Evolutionary conservation across 2,113 vertebrate genomes (phyloP), one percentile per base, ranked within the genome.

Genomic region (Gavialis gangeticus): DNA sequence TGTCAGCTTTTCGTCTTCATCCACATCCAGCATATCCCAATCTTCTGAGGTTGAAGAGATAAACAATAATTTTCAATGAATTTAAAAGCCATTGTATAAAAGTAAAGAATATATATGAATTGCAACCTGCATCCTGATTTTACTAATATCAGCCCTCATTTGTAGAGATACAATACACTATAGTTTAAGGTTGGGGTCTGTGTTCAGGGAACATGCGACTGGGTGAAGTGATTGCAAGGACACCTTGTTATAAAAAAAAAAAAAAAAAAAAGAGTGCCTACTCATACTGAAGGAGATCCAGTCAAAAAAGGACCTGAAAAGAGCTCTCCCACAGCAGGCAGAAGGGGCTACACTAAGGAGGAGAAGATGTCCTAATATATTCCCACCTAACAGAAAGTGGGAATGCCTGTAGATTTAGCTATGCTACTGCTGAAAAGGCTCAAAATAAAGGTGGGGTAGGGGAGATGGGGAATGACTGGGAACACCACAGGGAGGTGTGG

Each of bases 21-120:
- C 99, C 30, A 99, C 98, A 75, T 99, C 99, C 96, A 99, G 96
- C 99, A 99, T 99, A 97, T 99, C 99, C 99, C 99, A 99, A 97
- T 99, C 99, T 98, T 99, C 99, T 99, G 98, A 37, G 96, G 78
- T 81, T 84, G 75, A 82, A 97, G 24, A 94, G 90, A 78, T 3
- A 30, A 82, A 88, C 66, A 27, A 75, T 75, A 12, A 89, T 67
- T 87, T 55, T 46, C 15, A 79, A 34, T 18, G 71, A 62, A 83
- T 67, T 92, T 71, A 2, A 63, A 83, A 79, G 63, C 19, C 4
- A 16, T 27, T 16, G 4, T 21, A 27, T 4, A 22, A 9, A 46
- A 62, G 46, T 15, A 76, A 8, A 21, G 1, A 18, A 4, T 25
- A 71, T 4, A 73, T 0, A 11, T 10, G 3, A 17, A 84, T 2